A percentile compares a stretch with the other conserved stretches of the same genome.
Evolutionary conservation across 2,888 invertebrate genomes (phyloP).

Genomic region (Augochlorella aurata): DNA sequence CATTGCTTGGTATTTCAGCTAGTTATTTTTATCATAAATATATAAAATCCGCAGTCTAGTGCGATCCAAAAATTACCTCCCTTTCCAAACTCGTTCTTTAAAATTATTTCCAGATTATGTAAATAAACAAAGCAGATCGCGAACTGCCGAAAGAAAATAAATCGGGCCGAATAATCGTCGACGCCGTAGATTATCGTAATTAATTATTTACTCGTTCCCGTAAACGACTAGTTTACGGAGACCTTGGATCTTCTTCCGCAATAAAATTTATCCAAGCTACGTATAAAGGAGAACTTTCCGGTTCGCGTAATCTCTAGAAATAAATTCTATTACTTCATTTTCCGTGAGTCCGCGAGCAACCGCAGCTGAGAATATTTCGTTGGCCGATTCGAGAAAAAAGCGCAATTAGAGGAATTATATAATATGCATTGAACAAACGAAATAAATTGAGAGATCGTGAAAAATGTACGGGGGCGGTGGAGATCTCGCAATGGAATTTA

Average conservation of each 20-base stretch:
- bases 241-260: neutral
- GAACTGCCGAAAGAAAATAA: too few species aligned
- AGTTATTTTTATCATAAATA: too few species aligned
- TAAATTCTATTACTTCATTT: neutral
- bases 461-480: constrained; percentile 39
- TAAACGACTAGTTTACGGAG: neutral
- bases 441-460: constrained; percentile 35
- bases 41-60: too few species aligned
- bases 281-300: neutral
- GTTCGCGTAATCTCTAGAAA: neutral
- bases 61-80: too few species aligned
- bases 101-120: too few species aligned
- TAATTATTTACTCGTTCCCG: neutral
- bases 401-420: constrained; percentile 18
- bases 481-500: constrained; percentile 75
- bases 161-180: too few species aligned
- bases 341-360: neutral
- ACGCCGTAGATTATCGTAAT: too few species aligned
- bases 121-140: too few species aligned
- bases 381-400: neutral
- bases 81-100: too few species aligned
- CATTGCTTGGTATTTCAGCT: too few species aligned
- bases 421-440: constrained; percentile 23
- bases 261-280: neutral
- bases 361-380: neutral